These are phyloP conservation scores for Melanotaenia duboulayi DNA, from an alignment of 2,113 vertebrate species.

Conservation along the genomic window DNA sequence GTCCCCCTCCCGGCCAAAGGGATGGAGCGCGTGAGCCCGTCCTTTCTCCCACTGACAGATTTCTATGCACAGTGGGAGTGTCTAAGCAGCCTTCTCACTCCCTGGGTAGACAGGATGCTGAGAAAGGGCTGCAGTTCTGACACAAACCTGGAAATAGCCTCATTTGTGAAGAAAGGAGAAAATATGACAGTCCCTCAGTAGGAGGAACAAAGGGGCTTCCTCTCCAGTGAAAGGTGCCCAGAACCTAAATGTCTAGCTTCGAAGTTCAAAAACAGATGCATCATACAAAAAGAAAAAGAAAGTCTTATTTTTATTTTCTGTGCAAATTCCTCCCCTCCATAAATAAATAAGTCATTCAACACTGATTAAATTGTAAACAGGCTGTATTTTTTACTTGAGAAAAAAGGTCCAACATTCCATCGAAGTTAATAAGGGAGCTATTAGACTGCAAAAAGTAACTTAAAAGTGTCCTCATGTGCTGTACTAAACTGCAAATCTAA, in stretches of 20 bases:
- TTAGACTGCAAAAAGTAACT: neutral
- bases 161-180: neutral
- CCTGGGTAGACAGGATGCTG: conserved; percentile 2
- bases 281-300: neutral
- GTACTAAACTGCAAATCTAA: too few species aligned
- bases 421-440: neutral
- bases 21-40: neutral
- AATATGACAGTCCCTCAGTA: neutral
- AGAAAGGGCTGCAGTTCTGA: conserved; percentile 4
- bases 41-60: conserved; percentile 6
- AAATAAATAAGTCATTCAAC: neutral
- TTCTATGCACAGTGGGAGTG: conserved; percentile 3
- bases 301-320: too few species aligned
- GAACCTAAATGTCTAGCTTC: neutral
- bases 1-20: neutral
- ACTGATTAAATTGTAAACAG: too few species aligned
- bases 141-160: conserved; percentile 8
- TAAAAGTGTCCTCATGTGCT: neutral
- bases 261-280: neutral
- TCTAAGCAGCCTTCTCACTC: conserved; percentile 7
- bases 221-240: neutral
- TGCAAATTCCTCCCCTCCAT: too few species aligned
- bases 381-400: neutral
- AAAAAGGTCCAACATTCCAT: too few species aligned
- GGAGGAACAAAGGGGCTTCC: conserved; percentile 7